A percentile compares a stretch with the other conserved stretches of the same genome.
These are phyloP conservation scores for Drosophila repleta DNA, from an alignment of 1,140 invertebrate species.

Conservation along the genomic window DNA sequence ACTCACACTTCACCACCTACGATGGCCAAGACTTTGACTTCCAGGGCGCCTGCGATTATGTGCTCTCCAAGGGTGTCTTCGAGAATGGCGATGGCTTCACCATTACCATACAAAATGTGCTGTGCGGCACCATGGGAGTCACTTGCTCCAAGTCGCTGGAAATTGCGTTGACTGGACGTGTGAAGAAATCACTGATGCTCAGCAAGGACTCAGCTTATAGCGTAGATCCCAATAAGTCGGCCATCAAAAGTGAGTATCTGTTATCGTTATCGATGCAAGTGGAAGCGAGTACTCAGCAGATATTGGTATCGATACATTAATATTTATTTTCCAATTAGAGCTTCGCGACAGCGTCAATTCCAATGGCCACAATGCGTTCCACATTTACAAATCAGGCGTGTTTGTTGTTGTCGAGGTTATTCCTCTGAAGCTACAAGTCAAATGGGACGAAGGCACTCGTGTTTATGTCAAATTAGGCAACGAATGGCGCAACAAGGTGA, in stretches of 20 bases:
- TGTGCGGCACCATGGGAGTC: constrained; percentile 92
- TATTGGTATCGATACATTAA: background rate
- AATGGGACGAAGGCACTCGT: constrained; percentile 94
- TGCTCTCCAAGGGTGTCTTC: constrained; percentile 89
- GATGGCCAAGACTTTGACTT: constrained; percentile 94
- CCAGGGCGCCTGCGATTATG: constrained; percentile 94
- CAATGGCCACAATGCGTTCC: constrained; percentile 68
- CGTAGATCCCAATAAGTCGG: constrained; percentile 67
- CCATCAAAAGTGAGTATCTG: constrained; percentile 70
- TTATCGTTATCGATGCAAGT: background rate
- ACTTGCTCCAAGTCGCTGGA: constrained; percentile 94
- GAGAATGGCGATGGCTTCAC: constrained; percentile 87
- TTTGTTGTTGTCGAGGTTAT: constrained; percentile 92
- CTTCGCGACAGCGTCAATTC: constrained; percentile 66
- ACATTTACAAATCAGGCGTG: constrained; percentile 86
- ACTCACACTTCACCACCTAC: constrained; percentile 94
- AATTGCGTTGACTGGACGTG: constrained; percentile 82
- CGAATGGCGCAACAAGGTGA: constrained; percentile 90
- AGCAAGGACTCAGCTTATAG: constrained; percentile 84
- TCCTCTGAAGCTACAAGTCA: constrained; percentile 90
- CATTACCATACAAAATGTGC: constrained; percentile 87
- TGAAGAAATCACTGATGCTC: constrained; percentile 87
- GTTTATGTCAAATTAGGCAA: constrained; percentile 91
- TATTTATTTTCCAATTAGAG: constrained; percentile 37
- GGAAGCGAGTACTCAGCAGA: background rate